Base-by-base conservation (phyloP, 2,113 vertebrate species). In the Oreochromis tanganicae region DNA sequence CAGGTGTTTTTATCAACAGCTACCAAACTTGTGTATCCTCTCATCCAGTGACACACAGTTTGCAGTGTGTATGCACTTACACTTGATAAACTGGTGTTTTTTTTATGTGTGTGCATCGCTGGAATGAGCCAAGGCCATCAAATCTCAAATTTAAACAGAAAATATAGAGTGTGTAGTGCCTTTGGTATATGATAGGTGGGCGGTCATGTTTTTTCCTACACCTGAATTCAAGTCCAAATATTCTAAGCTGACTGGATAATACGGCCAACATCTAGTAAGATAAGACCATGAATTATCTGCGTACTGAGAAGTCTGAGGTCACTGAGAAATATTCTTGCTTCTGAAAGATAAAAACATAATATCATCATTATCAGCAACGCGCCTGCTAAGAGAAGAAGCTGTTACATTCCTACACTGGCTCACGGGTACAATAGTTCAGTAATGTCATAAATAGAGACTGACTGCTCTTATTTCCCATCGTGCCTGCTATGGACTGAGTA, bases 91-190 rank as follows among this genome's bases (percentile, higher is more conserved):
- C n/a, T 24, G 36, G 11, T 43, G 66, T 24, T 71, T 24, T 43
- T 16, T 24, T 24, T n/a, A 1, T 24, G n/a, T 41, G 7, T 9
- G 36, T 43, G 36, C 38, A 73, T 0, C 0, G 0, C 38, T 73
- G 66, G 0, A 43, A 16, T 16, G 36, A 43, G 6, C 63, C 2
- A 41, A 24, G 38, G 21, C n/a, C 12, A 68, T 14, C 66, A 24
- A 68, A 38, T 38, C 10, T 68, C 3, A 3, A 38, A 38, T 68
- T 68, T 3, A 13, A 21, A 66, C 1, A 38, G 11, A 1, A 38
- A 68, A 38, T n/a, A 2, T 21, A 8, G 61, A 36, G 59, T 0
- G 17, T 38, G 34, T n/a, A 66, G 34, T 13, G 34, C 34, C 9
- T 63, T 19, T 29, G 13, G 24, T 29, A 13, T 57, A 27, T 27